Conservation (phyloP, 1,140 invertebrate species). For the Drosophila fuyamai region DNA sequence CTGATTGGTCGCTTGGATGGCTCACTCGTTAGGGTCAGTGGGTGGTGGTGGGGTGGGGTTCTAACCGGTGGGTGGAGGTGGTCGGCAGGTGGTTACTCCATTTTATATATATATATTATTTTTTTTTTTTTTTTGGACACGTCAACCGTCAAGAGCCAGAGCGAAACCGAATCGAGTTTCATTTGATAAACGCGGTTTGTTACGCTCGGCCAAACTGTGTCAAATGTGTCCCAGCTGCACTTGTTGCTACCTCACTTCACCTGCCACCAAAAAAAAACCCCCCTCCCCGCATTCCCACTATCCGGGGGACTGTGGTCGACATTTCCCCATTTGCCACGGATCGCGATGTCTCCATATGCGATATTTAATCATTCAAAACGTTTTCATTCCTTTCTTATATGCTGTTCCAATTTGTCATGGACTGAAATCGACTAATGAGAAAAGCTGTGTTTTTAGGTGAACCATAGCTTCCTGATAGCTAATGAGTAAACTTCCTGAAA, state of each 20-base stretch:
- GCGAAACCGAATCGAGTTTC: constrained; percentile 48
- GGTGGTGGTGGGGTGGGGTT: background rate
- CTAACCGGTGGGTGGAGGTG: constrained; percentile 1
- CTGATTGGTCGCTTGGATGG: constrained; percentile 40
- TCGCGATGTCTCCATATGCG: constrained; percentile 4
- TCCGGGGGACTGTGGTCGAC: constrained; percentile 9
- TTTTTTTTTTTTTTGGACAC: constrained; percentile 47
- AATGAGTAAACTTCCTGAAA: background rate
- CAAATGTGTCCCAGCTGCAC: constrained; percentile 76
- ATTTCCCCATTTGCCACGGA: constrained; percentile 31
- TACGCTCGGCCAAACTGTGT: constrained; percentile 79
- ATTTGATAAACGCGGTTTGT: constrained; percentile 73
- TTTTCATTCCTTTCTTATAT: background rate
- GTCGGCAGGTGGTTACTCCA: constrained; percentile 5
- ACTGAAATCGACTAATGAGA: background rate
- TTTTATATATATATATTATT: constrained; percentile 4
- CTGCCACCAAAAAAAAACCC: background rate
- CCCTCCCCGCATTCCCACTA: constrained; percentile 11
- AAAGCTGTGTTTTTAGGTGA: background rate
- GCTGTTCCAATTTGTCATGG: constrained; percentile 11
- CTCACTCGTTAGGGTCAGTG: constrained; percentile 21
- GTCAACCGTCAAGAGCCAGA: constrained; percentile 48
- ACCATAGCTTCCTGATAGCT: constrained; percentile 1
- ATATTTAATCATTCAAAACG: constrained; percentile 11
- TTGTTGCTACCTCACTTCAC: constrained; percentile 26